Evolutionary conservation across 2,113 vertebrate genomes (phyloP).

Genomic region (Zeus faber): DNA sequence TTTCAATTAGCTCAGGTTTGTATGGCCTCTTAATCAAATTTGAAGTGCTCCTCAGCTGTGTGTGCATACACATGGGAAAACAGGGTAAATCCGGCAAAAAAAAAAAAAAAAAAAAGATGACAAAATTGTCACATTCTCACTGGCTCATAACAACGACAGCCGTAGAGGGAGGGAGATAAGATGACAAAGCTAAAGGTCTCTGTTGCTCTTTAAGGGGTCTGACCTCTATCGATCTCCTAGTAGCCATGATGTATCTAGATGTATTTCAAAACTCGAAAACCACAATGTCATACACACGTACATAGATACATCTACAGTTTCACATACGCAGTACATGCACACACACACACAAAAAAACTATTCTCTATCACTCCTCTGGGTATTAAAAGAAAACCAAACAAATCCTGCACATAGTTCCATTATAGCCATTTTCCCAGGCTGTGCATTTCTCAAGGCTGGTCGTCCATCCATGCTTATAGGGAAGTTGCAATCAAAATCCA

Average conservation of each 20-base stretch:
- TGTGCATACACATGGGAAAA: conserved; percentile 16
- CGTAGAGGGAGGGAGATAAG: too few species aligned
- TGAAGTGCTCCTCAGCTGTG: conserved; percentile 22
- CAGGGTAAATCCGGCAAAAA: too few species aligned
- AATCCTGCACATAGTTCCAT: background rate
- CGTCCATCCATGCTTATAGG: conserved; percentile 17
- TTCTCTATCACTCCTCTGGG: background rate
- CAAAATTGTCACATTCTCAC: conserved; percentile 4
- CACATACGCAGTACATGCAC: background rate
- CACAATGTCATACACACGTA: background rate
- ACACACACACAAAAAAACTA: background rate
- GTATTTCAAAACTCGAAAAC: background rate
- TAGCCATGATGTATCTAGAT: background rate
- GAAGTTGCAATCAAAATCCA: conserved; percentile 38
- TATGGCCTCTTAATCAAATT: conserved; percentile 47
- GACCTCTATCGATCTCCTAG: background rate
- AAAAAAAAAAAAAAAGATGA: too few species aligned
- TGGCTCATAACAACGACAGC: too few species aligned
- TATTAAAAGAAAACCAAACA: background rate
- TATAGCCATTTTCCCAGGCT: background rate
- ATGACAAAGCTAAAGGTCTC: too few species aligned
- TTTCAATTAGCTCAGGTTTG: conserved; percentile 46
- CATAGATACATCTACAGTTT: background rate
- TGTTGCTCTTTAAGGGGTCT: background rate
- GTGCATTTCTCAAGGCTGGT: conserved; percentile 18